A percentile compares a stretch with the other conserved stretches of the same genome.
Conservation (phyloP, 64 coral and sea anemone genomes). For the Montipora foliosa region DNA sequence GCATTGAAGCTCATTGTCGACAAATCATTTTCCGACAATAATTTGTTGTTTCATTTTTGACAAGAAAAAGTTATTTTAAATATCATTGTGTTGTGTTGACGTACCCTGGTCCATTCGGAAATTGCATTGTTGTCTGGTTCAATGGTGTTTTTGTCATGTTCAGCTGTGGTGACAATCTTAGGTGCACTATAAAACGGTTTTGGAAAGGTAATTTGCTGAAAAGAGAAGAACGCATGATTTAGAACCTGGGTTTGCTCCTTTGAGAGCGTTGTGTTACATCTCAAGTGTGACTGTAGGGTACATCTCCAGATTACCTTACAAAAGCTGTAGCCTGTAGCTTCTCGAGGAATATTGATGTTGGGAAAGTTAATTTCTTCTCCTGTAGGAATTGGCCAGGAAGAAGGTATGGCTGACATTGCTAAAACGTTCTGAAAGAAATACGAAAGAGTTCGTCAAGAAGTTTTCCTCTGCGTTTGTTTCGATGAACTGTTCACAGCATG, state of each 20-base stretch:
- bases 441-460: background rate
- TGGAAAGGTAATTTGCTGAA: constrained; percentile 41
- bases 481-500: no score
- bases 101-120: constrained; percentile 76
- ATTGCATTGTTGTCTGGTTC: constrained; percentile 82
- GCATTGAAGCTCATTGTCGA: no score
- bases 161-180: constrained; percentile 61
- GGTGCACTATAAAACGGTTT: constrained; percentile 62
- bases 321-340: constrained; percentile 65
- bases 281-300: background rate
- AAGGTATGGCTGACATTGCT: constrained; percentile 49
- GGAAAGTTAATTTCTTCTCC: constrained; percentile 22
- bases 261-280: background rate
- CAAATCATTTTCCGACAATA: no score
- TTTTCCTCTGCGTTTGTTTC: background rate
- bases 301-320: constrained; percentile 50
- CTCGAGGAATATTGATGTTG: constrained; percentile 4
- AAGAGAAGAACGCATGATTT: background rate
- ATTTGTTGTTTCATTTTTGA: no score
- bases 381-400: constrained; percentile 43
- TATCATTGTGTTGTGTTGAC: background rate
- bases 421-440: constrained; percentile 54
- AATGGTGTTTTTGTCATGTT: constrained; percentile 58
- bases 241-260: background rate
- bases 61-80: background rate